Evolutionary conservation across 2,113 vertebrate genomes (phyloP).

Genomic region (Elachura formosa): DNA sequence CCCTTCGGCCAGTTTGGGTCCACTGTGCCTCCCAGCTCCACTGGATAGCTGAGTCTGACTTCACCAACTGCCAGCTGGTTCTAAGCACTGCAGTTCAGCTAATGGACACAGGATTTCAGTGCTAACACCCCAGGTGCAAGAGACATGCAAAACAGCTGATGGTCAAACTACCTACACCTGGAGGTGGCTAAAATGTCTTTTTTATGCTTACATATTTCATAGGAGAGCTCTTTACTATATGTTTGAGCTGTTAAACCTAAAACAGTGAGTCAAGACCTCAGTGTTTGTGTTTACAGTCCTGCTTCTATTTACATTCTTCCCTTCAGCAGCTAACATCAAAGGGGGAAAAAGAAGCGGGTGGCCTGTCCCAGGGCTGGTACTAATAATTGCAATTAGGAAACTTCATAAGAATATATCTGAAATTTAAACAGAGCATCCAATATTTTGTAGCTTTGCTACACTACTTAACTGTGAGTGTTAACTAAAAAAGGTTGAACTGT

Average conservation of each 20-base stretch:
- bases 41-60: background rate
- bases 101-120: background rate
- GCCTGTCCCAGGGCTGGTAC: background rate
- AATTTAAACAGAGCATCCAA: background rate
- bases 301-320: background rate
- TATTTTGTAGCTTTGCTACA: background rate
- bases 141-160: background rate
- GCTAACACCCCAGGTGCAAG: background rate
- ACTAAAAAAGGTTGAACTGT: background rate
- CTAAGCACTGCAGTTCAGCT: background rate
- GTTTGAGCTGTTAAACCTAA: background rate
- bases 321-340: conserved; percentile 21
- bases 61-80: background rate
- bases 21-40: background rate
- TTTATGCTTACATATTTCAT: background rate
- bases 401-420: background rate
- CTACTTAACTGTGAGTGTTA: background rate
- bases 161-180: background rate
- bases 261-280: background rate
- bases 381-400: background rate
- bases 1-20: background rate
- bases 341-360: background rate
- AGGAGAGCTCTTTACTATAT: background rate
- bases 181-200: background rate
- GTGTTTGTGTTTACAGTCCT: background rate